A percentile compares a stretch with the other conserved stretches of the same genome.
Conservation (phyloP, 2,888 invertebrate species). For the Rhamnusium bicolor region DNA sequence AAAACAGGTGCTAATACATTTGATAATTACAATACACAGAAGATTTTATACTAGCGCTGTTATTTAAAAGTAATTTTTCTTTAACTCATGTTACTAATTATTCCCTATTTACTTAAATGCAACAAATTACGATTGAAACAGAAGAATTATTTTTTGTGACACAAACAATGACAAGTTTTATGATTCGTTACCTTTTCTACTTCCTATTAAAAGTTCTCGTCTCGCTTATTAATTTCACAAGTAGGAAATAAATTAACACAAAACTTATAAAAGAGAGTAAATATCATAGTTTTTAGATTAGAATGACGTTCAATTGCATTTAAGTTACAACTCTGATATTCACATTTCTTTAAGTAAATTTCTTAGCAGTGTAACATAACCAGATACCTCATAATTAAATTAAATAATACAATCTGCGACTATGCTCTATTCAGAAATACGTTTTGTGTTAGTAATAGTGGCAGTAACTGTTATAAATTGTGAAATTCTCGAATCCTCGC, state of each 20-base stretch:
- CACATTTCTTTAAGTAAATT: neutral
- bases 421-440: neutral
- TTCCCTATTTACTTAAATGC: neutral
- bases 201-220: conserved; percentile 7
- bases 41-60: neutral
- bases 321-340: neutral
- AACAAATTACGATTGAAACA: conserved; percentile 14
- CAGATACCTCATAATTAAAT: neutral
- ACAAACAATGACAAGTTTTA: conserved; percentile 23
- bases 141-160: neutral
- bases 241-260: conserved; percentile 6
- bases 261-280: conserved; percentile 27
- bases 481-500: conserved; percentile 1
- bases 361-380: neutral
- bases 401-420: neutral
- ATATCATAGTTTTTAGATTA: neutral
- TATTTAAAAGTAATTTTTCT: neutral
- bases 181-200: conserved; percentile 23
- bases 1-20: neutral
- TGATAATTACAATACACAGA: neutral
- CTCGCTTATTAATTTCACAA: conserved; percentile 21
- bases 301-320: neutral
- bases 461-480: conserved; percentile 4
- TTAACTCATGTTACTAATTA: neutral
- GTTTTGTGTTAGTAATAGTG: neutral